These are phyloP conservation scores for Diceros bicornis DNA, from an alignment of 2,797 vertebrate species.

Conservation along the genomic window DNA sequence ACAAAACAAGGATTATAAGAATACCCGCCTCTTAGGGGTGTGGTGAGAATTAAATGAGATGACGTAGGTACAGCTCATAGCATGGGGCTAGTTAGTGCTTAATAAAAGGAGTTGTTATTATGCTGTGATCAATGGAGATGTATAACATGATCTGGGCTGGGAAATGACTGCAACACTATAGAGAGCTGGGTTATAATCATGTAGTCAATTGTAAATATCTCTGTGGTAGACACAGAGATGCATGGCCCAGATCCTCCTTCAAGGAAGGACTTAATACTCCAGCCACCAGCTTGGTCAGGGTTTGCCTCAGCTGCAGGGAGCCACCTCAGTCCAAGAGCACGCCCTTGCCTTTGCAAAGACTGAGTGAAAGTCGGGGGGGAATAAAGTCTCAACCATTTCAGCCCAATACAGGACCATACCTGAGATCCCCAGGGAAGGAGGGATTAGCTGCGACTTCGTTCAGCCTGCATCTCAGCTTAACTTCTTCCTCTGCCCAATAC, in stretches of 20 bases:
- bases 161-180: not conserved
- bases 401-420: not conserved
- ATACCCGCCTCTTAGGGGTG: not conserved
- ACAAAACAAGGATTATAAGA: conserved; percentile 44
- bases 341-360: not conserved
- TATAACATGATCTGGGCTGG: conserved; percentile 61
- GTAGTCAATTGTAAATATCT: not conserved
- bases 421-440: not conserved
- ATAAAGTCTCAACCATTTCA: not conserved
- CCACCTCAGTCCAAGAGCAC: not conserved
- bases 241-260: not conserved
- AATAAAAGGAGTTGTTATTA: conserved; percentile 64
- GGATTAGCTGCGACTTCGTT: not conserved
- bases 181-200: not conserved
- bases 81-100: not conserved
- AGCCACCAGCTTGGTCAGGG: not conserved
- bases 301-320: conserved; percentile 40
- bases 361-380: not conserved
- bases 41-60: conserved; percentile 27
- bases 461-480: not conserved
- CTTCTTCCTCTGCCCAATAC: not conserved
- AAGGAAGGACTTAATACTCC: not conserved
- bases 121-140: conserved; percentile 66
- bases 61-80: not conserved
- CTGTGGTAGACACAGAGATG: not conserved